phyloP scores from a whole-genome alignment of 2,113 vertebrate genomes.

The Propithecus coquereli region DNA sequence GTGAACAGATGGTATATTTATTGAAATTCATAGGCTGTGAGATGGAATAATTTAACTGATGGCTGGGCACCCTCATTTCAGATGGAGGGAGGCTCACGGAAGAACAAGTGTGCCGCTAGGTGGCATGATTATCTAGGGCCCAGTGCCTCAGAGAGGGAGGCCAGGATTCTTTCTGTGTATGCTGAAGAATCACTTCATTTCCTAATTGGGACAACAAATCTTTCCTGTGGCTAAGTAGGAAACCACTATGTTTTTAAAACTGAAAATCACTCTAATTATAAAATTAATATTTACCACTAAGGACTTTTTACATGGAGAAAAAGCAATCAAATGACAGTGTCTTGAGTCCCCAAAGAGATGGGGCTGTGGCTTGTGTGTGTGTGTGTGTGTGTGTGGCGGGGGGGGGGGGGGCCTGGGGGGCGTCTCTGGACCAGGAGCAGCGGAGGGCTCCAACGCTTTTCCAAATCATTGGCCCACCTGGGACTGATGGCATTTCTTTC shows the following conservation, averaged over 20 bases:
- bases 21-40: constrained; percentile 84
- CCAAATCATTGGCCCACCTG: background rate
- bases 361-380: background rate
- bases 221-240: background rate
- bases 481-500: background rate
- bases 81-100: background rate
- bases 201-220: background rate
- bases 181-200: background rate
- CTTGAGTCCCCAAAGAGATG: background rate
- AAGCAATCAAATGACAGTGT: background rate
- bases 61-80: constrained; percentile 74
- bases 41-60: constrained; percentile 80
- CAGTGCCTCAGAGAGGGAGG: rapidly evolving
- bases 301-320: background rate
- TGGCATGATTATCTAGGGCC: constrained; percentile 75
- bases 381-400: no score
- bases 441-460: background rate
- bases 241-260: background rate
- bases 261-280: background rate
- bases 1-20: constrained; percentile 86
- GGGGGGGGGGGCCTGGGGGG: no score
- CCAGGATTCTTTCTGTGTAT: background rate
- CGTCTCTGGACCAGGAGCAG: background rate
- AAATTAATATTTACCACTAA: background rate
- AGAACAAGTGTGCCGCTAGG: constrained; percentile 65